Base-by-base conservation (phyloP, 2,797 vertebrate species). In the Mormyrus hasselquistii region DNA sequence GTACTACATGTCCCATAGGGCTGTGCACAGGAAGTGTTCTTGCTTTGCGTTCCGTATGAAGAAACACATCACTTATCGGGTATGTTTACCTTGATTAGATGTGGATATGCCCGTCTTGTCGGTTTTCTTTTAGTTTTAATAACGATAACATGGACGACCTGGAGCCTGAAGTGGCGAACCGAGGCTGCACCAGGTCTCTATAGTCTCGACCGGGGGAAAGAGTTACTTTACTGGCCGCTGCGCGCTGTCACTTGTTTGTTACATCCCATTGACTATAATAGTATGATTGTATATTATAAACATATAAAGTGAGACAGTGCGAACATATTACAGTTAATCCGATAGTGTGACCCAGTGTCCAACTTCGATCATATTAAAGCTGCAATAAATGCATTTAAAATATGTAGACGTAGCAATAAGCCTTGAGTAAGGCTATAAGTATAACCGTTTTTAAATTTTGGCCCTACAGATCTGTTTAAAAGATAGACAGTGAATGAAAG, bases 1-100 rank as follows among this genome's bases (percentile, higher is more conserved):
- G 50, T 86, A 91, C 90, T 92, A 88, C 90, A 90, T 62, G 50
- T 91, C 91, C 91, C 91, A 92, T 0, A 57, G 62, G 88, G 88
- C 91, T 55, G 50, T 25, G 4, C 2, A 62, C 4, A 86, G 90
- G 90, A 90, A 87, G 79, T 34, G 73, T 86, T 38, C 50, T 62
- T 57, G 52, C 7, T 87, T 49, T 49, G n/a, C 10, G 65, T 69
- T 69, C 29, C 62, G 10, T 34, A 14, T 47, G 3, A 9, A 76
- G 85, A 62, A 57, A n/a, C 38, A 88, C 89, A 89, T 22, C 84
- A 16, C 12, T 89, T 14, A 90, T 88, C 14, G 14, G 25, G 12
- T 52, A 29, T 25, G 50, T 86, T 52, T 14, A 41, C 47, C 25
- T 79, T 69, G 65, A 87, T 1, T 44, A 44, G 76, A 59, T 73